Evolutionary conservation across 2,888 invertebrate genomes (phyloP).

Genomic region (Escarpia spicata): DNA sequence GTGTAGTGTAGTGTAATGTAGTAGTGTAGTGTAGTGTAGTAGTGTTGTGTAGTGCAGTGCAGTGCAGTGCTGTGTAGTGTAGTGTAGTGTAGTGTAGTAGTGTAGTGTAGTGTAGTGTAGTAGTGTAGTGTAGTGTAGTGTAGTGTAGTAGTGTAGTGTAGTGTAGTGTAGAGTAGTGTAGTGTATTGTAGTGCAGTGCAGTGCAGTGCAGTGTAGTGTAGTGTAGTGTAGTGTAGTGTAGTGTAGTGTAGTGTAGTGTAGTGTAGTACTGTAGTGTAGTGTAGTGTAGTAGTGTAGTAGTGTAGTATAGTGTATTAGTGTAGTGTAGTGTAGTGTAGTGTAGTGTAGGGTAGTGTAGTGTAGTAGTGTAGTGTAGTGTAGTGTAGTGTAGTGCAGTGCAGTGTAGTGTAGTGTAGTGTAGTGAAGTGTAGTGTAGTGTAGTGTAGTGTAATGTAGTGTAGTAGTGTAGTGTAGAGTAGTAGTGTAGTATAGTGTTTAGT

Average conservation of each 20-base stretch:
- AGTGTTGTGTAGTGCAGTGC: not conserved
- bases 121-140: not conserved
- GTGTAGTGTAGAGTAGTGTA: no score
- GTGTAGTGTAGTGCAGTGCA: not conserved
- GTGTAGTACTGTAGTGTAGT: not conserved
- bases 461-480: no score
- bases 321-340: no score
- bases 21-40: slow-evolving; percentile 19
- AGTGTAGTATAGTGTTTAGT: no score
- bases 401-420: slow-evolving; percentile 21
- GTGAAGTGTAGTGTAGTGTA: not conserved
- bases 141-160: no score
- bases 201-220: no score
- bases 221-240: not conserved
- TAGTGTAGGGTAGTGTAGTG: not conserved
- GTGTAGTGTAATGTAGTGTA: not conserved
- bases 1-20: not conserved
- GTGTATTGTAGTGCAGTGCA: not conserved
- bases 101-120: slow-evolving; percentile 19
- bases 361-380: slow-evolving; percentile 20
- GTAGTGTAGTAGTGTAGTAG: no score
- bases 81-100: slow-evolving; percentile 20
- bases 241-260: no score
- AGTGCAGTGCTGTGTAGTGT: slow-evolving; percentile 18
- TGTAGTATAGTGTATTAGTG: no score